Conservation (phyloP, 2,113 vertebrate species). For the Regulus satrapa region DNA sequence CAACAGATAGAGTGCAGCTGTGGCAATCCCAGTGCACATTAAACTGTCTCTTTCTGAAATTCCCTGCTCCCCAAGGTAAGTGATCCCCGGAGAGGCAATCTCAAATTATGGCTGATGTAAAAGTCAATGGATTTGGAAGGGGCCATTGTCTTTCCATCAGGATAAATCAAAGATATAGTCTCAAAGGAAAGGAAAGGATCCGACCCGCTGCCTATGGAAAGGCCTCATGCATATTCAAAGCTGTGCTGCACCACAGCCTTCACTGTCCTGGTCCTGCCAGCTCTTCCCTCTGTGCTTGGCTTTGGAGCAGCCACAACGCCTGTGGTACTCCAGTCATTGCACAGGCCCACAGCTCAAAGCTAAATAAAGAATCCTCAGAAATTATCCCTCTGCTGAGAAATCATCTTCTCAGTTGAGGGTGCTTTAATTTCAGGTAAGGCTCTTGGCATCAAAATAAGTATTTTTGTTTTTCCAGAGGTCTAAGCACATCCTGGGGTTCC, state of each 20-base stretch:
- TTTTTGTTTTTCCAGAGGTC: neutral
- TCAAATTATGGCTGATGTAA: neutral
- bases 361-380: neutral
- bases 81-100: neutral
- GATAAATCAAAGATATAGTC: neutral
- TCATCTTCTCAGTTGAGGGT: neutral
- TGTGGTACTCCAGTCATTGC: neutral
- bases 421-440: neutral
- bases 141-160: neutral
- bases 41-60: neutral
- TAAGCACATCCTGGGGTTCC: neutral
- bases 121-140: constrained; percentile 10
- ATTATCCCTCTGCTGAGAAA: neutral
- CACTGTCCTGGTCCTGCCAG: neutral
- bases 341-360: neutral
- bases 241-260: neutral
- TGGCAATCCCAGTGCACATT: neutral
- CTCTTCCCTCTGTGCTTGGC: accelerated
- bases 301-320: neutral
- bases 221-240: neutral
- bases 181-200: neutral
- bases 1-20: neutral
- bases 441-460: neutral
- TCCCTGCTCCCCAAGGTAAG: neutral
- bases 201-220: neutral